phyloP scores from a whole-genome alignment of 2,888 invertebrate genomes.

The Cephus nigrinus region DNA sequence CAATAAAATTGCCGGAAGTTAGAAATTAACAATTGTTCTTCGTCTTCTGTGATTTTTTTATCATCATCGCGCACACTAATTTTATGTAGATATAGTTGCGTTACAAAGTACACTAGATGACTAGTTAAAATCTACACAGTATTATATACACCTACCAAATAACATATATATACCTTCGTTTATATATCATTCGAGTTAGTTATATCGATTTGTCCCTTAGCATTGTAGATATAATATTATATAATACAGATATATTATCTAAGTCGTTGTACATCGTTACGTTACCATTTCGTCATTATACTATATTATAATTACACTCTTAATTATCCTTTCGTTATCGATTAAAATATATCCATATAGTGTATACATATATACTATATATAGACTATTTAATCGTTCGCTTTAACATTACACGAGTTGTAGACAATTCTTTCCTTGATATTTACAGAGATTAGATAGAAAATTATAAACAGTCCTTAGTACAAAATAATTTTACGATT shows the following conservation, averaged over 20 bases:
- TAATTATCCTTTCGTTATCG: constrained; percentile 39
- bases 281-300: constrained; percentile 40
- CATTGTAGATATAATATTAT: constrained; percentile 28
- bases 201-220: constrained; percentile 43
- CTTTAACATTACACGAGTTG: constrained; percentile 17
- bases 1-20: neutral
- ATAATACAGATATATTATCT: constrained; percentile 55
- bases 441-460: constrained; percentile 63
- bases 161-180: constrained; percentile 35
- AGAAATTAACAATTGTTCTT: neutral
- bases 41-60: neutral
- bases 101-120: constrained; percentile 16
- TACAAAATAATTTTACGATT: constrained; percentile 60
- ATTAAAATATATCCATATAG: constrained; percentile 47
- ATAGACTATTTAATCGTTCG: constrained; percentile 18
- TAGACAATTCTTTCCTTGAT: constrained; percentile 30
- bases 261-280: constrained; percentile 63
- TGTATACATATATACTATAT: constrained; percentile 3
- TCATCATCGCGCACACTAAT: neutral
- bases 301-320: constrained; percentile 47
- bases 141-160: constrained; percentile 48
- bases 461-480: constrained; percentile 62
- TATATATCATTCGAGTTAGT: constrained; percentile 1
- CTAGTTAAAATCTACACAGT: constrained; percentile 34
- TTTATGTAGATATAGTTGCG: neutral